Percentiles rank a stretch among this genome's conserved stretches.
These are phyloP conservation scores for Antrozous pallidus DNA, from an alignment of 2,797 vertebrate species.

Conservation along the genomic window DNA sequence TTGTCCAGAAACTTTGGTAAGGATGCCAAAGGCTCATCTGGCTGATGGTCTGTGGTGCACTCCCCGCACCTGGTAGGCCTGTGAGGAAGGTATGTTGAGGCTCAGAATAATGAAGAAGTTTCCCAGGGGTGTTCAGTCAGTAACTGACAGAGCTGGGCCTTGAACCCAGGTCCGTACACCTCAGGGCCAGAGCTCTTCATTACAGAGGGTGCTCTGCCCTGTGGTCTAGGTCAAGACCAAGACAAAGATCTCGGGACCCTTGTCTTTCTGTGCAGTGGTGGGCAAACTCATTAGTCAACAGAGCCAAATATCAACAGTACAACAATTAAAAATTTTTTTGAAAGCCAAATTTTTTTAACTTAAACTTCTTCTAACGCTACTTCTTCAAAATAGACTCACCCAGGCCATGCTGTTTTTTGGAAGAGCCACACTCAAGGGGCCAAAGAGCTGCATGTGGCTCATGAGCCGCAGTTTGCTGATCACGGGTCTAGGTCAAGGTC, in stretches of 20 bases:
- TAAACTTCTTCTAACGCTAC: no score
- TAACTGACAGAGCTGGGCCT: background rate
- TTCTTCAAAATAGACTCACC: no score
- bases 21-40: accelerated
- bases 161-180: background rate
- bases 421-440: no score
- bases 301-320: no score
- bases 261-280: no score
- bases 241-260: background rate
- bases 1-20: background rate
- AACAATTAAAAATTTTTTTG: no score
- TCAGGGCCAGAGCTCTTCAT: background rate
- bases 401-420: no score
- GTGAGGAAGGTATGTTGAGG: background rate
- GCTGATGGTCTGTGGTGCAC: accelerated
- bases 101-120: background rate
- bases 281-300: no score
- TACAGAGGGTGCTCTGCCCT: background rate
- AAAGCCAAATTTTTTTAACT: no score
- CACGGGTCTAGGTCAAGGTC: background rate
- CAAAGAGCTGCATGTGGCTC: no score
- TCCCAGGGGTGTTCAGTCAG: background rate
- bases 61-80: background rate
- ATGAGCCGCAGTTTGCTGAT: no score
- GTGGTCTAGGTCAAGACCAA: background rate